Evolutionary conservation across 2,888 invertebrate genomes (phyloP), one percentile per base, ranked within the genome.

Genomic region (Cheilosia vernalis): DNA sequence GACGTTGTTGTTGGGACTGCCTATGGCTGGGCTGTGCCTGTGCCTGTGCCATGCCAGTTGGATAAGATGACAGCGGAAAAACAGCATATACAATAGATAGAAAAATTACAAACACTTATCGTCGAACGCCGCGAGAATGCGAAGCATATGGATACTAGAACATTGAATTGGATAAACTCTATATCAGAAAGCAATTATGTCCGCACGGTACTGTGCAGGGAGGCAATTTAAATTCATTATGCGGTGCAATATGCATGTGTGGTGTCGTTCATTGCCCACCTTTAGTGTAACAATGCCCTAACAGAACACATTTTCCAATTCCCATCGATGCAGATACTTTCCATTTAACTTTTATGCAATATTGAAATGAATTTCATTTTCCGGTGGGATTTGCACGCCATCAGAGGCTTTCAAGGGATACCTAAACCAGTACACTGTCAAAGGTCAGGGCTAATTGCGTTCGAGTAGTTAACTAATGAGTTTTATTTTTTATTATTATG

Each of bases 121-220:
- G 47, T 17, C 44, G 44, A 44, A 2, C 17, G 7, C 6, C 7
- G 27, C 44, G 17, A 44, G 19, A 44, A 44, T 7, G 17, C 17
- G 47, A 56, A 63, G 47, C 51, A 37, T 7, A 47, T 10, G n/a
- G 37, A 13, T 49, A 42, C 21, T 27, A 44, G 64, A 70, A 44
- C 55, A 81, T 76, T 56, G 49, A 69, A 81, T 74, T 74, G 73
- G 80, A 80, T 74, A 74, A 64, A 58, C 70, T 40, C 17, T 17
- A 72, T 55, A 72, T 55, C 53, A 47, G 58, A 64, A 58, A 44
- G 47, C 64, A 47, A 73, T 44, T 60, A 47, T 17, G 56, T 67
- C 55, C 55, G 24, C 33, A 58, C 64, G 51, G 21, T 30, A 17
- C 19, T 44, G 6, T 17, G 2, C 9, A 44, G 58, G 33, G 44